These are phyloP conservation scores for Spheniscus humboldti DNA, from an alignment of 2,797 vertebrate species.

Conservation along the genomic window DNA sequence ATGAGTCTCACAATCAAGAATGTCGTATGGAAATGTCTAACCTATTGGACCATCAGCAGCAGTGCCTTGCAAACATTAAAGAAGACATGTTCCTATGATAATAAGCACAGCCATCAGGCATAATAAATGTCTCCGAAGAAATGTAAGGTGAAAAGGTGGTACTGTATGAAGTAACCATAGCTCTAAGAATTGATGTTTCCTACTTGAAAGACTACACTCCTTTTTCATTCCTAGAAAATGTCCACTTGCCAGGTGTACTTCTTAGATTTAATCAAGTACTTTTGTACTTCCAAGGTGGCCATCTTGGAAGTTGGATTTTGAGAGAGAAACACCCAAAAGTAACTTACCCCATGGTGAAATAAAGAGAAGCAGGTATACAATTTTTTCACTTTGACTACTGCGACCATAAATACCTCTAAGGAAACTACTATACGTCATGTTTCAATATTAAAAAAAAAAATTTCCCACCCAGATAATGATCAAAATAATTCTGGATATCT, in stretches of 20 bases:
- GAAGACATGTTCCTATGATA: not conserved
- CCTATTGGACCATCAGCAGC: not conserved
- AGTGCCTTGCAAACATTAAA: not conserved
- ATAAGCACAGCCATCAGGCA: not conserved
- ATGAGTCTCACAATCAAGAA: not conserved
- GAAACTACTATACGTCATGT: not conserved
- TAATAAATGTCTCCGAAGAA: not conserved
- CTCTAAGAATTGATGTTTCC: not conserved
- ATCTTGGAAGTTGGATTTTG: not conserved
- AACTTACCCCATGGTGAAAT: constrained; percentile 30
- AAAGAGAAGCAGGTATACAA: not conserved
- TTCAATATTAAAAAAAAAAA: not conserved
- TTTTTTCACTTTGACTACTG: not conserved
- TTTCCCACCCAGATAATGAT: not conserved
- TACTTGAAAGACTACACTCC: not conserved
- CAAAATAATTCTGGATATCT: not conserved
- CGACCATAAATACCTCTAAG: constrained; percentile 3
- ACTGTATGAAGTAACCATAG: not conserved
- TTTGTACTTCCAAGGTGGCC: not conserved
- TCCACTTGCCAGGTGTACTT: not conserved
- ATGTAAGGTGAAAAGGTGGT: not conserved
- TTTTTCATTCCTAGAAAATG: not conserved
- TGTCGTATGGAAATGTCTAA: not conserved
- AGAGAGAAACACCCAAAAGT: not conserved
- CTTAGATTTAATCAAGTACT: not conserved